Percentiles rank a stretch among this genome's conserved stretches.
Conservation (phyloP, 2,113 vertebrate species). For the Psilopsiagon aurifrons region DNA sequence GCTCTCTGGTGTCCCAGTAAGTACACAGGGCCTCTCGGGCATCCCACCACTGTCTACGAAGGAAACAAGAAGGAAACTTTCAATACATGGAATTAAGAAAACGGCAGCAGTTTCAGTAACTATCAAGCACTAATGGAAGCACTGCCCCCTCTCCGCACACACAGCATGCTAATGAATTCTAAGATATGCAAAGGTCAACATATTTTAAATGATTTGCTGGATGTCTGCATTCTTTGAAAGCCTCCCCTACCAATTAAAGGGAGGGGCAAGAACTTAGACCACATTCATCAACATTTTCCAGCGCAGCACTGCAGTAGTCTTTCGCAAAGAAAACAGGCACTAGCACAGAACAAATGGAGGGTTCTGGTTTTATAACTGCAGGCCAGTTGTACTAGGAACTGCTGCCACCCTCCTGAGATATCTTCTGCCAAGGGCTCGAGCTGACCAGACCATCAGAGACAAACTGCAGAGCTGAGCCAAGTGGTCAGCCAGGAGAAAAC, state of each 20-base stretch:
- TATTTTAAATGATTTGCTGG: background rate
- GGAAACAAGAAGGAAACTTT: constrained; percentile 45
- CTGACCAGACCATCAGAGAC: background rate
- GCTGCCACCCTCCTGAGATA: background rate
- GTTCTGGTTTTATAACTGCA: background rate
- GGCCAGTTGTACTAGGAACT: background rate
- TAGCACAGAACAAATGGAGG: background rate
- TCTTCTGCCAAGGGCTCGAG: background rate
- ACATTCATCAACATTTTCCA: background rate
- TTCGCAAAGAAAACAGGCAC: background rate
- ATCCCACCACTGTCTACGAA: constrained; percentile 93
- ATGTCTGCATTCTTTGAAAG: background rate
- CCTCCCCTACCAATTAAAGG: background rate
- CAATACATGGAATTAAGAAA: background rate
- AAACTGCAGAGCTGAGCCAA: background rate
- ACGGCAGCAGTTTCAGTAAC: background rate
- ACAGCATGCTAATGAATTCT: background rate
- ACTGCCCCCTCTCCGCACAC: background rate
- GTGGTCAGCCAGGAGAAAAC: background rate
- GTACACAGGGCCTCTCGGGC: constrained; percentile 94
- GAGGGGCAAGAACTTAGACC: background rate
- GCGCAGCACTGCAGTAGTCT: background rate
- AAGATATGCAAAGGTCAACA: background rate
- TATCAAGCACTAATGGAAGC: background rate
- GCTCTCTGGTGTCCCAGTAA: constrained; percentile 94